phyloP scores from a whole-genome alignment of 1,140 invertebrate genomes.

The Neodiprion fabricii region DNA sequence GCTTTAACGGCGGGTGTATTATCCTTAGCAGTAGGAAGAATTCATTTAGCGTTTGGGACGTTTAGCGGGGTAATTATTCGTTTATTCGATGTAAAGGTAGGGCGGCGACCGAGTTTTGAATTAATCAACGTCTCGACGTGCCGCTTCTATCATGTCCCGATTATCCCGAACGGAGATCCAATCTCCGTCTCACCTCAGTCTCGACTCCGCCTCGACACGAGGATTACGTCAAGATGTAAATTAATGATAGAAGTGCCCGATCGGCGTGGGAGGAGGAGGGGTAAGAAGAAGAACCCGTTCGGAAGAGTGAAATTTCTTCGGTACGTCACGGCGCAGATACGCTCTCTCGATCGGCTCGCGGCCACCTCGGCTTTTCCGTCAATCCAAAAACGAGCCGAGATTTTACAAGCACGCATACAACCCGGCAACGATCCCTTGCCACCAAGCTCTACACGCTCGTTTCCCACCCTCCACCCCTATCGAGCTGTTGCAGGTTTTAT shows the following conservation, averaged over 20 bases:
- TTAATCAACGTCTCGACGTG: conserved; percentile 10
- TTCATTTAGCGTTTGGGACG: neutral
- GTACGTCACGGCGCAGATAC: neutral
- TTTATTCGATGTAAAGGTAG: neutral
- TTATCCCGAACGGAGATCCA: conserved; percentile 11
- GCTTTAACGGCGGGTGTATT: too few species aligned
- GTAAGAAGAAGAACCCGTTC: neutral
- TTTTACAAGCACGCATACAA: too few species aligned
- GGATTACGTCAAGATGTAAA: conserved; percentile 14
- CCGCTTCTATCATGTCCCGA: conserved; percentile 11
- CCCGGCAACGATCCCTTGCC: too few species aligned
- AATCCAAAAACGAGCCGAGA: too few species aligned
- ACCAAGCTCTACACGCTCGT: too few species aligned
- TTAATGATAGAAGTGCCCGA: conserved; percentile 4
- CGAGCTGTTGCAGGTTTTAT: neutral
- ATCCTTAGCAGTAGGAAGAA: neutral
- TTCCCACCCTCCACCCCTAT: too few species aligned
- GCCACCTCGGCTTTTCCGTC: too few species aligned
- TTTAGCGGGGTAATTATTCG: neutral
- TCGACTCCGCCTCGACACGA: neutral
- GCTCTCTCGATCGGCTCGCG: too few species aligned
- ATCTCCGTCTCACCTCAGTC: conserved; percentile 1
- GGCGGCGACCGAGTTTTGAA: neutral
- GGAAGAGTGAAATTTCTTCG: neutral
- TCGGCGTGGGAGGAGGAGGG: too few species aligned